phyloP scores from a whole-genome alignment of 2,797 vertebrate species.

The Sardinella longiceps region DNA sequence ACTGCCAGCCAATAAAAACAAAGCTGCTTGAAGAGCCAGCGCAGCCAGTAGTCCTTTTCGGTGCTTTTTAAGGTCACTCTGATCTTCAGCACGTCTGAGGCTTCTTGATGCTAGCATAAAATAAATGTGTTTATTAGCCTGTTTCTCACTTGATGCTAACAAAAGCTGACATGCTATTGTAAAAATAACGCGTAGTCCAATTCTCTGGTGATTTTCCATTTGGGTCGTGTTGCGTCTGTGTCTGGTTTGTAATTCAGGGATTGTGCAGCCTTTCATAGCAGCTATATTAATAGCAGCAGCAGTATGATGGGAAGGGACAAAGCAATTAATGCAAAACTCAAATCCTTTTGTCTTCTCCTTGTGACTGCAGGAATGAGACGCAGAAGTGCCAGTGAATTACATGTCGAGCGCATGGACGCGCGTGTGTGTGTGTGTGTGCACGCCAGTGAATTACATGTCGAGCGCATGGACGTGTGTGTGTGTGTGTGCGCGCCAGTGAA shows the following conservation, averaged over 20 bases:
- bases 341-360: background rate
- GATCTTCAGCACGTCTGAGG: background rate
- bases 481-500: too few relatives aligned
- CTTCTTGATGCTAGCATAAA: background rate
- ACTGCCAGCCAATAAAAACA: background rate
- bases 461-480: too few relatives aligned
- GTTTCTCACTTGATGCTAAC: background rate
- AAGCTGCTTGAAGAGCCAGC: background rate
- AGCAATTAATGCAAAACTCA: background rate
- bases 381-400: background rate
- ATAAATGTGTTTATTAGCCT: background rate
- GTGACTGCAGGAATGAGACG: background rate
- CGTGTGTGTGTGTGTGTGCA: too few relatives aligned
- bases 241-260: background rate
- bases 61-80: background rate
- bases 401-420: background rate
- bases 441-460: too few relatives aligned
- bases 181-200: background rate
- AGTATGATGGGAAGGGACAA: background rate
- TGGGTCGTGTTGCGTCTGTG: background rate
- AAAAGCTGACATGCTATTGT: background rate
- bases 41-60: background rate
- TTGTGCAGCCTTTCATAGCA: background rate
- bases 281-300: background rate
- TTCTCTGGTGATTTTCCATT: background rate